Conservation (phyloP, 2,797 vertebrate species). For the Micrastur ruficollis region DNA sequence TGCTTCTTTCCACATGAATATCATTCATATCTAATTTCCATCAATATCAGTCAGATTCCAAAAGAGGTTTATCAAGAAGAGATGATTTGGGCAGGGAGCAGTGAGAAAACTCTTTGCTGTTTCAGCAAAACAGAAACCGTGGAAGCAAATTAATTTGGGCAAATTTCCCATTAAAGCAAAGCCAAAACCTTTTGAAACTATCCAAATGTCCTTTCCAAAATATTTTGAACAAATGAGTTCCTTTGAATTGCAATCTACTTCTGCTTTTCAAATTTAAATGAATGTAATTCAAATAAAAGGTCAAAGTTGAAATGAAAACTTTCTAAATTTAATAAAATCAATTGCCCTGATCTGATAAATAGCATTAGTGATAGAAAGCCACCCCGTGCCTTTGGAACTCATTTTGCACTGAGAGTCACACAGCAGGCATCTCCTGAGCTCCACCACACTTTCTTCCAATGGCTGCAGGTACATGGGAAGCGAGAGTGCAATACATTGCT, state of each 20-base stretch:
- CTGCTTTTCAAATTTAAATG: slow-evolving; percentile 5
- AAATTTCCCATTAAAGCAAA: slow-evolving; percentile 43
- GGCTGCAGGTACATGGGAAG: not conserved
- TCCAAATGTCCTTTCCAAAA: slow-evolving; percentile 11
- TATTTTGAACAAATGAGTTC: not conserved
- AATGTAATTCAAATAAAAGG: slow-evolving; percentile 3
- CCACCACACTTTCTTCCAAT: not conserved
- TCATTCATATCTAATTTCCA: not conserved
- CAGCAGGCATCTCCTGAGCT: not conserved
- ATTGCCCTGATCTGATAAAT: not conserved
- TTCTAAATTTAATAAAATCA: not conserved
- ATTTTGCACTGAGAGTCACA: not conserved
- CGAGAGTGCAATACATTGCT: not conserved
- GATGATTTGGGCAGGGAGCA: not conserved
- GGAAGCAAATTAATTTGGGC: slow-evolving; percentile 38
- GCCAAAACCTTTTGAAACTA: not conserved
- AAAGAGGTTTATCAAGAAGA: not conserved
- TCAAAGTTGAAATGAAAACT: not conserved
- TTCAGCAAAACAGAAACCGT: slow-evolving; percentile 16
- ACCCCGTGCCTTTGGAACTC: not conserved
- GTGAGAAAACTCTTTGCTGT: slow-evolving; percentile 3
- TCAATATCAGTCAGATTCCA: not conserved
- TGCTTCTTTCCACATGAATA: not conserved
- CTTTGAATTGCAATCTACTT: not conserved
- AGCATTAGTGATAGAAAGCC: not conserved